Percentiles rank a stretch among this genome's conserved stretches.
Conservation (phyloP, 1,140 invertebrate genomes). For the Aphaenogaster floridana region DNA sequence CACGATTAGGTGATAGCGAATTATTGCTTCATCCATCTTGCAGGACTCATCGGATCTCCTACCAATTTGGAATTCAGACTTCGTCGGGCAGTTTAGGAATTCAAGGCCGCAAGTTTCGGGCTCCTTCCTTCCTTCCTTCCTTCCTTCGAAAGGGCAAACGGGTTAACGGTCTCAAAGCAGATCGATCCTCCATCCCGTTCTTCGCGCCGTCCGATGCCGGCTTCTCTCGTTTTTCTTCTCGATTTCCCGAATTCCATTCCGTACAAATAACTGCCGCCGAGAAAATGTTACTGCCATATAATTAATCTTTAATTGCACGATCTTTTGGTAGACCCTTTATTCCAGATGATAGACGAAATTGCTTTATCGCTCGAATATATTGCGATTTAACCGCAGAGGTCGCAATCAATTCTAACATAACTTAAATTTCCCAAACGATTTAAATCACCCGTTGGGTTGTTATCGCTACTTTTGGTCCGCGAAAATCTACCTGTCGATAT, state of each 20-base stretch:
- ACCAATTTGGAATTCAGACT: conserved; percentile 26
- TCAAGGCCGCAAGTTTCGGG: conserved; percentile 44
- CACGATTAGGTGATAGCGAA: background rate
- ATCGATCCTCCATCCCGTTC: background rate
- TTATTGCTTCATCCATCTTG: conserved; percentile 46
- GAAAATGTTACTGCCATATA: conserved; percentile 4
- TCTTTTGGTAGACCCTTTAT: background rate
- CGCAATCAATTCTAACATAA: background rate
- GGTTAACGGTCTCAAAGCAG: conserved; percentile 44
- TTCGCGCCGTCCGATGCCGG: background rate
- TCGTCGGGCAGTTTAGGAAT: conserved; percentile 19
- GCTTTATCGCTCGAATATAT: background rate
- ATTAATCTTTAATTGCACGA: conserved; percentile 31
- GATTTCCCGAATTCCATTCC: conserved; percentile 12
- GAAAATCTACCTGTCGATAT: conserved; percentile 9
- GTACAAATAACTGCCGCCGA: background rate
- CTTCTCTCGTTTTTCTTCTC: background rate
- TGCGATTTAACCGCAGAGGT: background rate
- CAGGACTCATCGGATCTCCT: background rate
- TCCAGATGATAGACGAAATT: background rate
- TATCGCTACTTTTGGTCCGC: background rate
- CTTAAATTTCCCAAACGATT: background rate
- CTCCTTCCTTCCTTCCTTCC: conserved; percentile 29
- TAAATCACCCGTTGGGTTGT: background rate
- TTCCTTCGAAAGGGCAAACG: background rate